Conservation (phyloP, 2,888 invertebrate genomes). For the Palloptera scutellata region DNA sequence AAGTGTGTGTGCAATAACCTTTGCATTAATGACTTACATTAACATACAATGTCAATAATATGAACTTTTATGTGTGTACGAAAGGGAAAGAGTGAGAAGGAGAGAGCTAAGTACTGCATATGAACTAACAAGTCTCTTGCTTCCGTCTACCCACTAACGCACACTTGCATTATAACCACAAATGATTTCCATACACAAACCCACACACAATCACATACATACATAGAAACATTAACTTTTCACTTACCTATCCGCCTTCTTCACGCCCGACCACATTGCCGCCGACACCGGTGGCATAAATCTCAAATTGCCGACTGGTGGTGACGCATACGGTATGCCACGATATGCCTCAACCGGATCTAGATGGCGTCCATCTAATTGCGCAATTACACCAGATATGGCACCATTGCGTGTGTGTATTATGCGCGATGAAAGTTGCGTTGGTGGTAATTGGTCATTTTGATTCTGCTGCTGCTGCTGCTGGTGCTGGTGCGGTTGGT, state of each 20-base stretch:
- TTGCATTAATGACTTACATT: too few species aligned
- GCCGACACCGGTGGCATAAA: slow-evolving; percentile 97
- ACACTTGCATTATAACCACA: too few species aligned
- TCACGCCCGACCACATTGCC: slow-evolving; percentile 89
- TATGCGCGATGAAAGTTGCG: slow-evolving; percentile 78
- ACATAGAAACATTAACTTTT: not conserved
- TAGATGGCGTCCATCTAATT: slow-evolving; percentile 80
- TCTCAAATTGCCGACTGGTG: slow-evolving; percentile 85
- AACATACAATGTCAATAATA: too few species aligned
- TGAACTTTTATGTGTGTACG: too few species aligned
- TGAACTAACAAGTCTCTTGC: too few species aligned
- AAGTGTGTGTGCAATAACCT: too few species aligned
- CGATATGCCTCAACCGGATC: slow-evolving; percentile 92
- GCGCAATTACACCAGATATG: slow-evolving; percentile 84
- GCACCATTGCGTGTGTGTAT: slow-evolving; percentile 90
- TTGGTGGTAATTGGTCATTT: slow-evolving; percentile 62
- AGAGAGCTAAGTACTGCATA: too few species aligned
- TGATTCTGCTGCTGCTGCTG: slow-evolving; percentile 52
- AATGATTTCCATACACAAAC: not conserved
- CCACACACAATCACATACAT: not conserved
- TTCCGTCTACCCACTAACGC: too few species aligned
- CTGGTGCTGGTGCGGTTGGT: slow-evolving; percentile 48
- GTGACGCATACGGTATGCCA: slow-evolving; percentile 94
- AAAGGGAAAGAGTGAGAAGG: too few species aligned
- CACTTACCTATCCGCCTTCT: slow-evolving; percentile 77